These are phyloP conservation scores for Anguilla obscura DNA, from an alignment of 2,797 vertebrate species.

Conservation along the genomic window DNA sequence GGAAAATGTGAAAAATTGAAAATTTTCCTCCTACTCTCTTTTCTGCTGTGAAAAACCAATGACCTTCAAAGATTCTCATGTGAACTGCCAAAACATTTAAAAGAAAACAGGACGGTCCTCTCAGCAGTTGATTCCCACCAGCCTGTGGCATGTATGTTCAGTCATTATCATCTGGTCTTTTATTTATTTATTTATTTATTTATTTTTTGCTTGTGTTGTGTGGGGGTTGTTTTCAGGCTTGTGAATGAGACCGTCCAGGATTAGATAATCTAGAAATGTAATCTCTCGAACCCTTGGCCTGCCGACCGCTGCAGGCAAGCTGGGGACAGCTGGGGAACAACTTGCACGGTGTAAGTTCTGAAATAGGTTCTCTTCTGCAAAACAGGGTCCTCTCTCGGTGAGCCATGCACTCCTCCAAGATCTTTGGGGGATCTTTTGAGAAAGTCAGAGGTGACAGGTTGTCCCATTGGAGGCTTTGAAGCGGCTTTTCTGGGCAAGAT, in stretches of 20 bases:
- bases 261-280: not conserved
- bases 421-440: not conserved
- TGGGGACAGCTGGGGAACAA: not conserved
- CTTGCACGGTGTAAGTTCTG: not conserved
- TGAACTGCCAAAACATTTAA: not conserved
- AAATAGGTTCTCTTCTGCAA: not conserved
- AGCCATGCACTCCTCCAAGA: not conserved
- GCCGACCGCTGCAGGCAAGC: not conserved
- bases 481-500: slow-evolving; percentile 23
- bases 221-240: not conserved
- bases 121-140: not conserved
- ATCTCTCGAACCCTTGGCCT: not conserved
- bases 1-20: not conserved
- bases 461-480: slow-evolving; percentile 21
- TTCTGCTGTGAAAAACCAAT: not conserved
- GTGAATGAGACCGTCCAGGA: not conserved
- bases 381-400: not conserved
- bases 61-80: not conserved
- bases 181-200: too few species aligned
- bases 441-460: slow-evolving; percentile 4
- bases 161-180: not conserved
- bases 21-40: not conserved
- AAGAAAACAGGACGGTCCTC: not conserved
- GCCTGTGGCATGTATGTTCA: not conserved
- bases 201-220: not conserved